Conservation (phyloP, 1,140 invertebrate species). For the Nylanderia fulva region DNA sequence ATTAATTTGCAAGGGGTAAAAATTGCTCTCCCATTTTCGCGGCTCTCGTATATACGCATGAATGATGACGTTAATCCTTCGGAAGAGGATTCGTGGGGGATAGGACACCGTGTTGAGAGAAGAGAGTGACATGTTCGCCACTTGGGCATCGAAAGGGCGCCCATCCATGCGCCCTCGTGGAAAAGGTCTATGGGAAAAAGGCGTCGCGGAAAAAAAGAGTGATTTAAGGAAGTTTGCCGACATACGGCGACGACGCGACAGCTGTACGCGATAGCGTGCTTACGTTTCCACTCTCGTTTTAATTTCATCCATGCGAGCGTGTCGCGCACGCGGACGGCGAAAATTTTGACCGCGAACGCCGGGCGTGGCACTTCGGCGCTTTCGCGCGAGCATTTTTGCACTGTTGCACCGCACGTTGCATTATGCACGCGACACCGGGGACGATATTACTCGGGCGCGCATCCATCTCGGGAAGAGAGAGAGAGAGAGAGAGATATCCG, state of each 20-base stretch:
- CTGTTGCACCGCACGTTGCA: conserved; percentile 55
- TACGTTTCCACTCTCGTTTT: conserved; percentile 60
- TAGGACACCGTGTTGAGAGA: background rate
- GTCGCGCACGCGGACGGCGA: conserved; percentile 1
- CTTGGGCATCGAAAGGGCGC: background rate
- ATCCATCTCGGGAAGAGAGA: conserved; percentile 60
- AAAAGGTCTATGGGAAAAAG: conserved; percentile 36
- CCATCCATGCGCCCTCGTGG: background rate
- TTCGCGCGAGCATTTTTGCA: conserved; percentile 63
- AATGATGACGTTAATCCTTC: background rate
- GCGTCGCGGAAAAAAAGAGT: conserved; percentile 45
- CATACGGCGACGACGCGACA: conserved; percentile 56
- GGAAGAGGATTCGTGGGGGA: background rate
- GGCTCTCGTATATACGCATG: background rate
- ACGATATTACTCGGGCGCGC: conserved; percentile 51
- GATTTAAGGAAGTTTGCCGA: conserved; percentile 61
- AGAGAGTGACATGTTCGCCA: background rate
- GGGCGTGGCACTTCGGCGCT: conserved; percentile 9
- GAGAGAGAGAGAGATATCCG: too few relatives aligned
- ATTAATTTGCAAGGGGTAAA: conserved; percentile 1
- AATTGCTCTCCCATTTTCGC: background rate
- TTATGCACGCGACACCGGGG: conserved; percentile 63
- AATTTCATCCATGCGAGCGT: conserved; percentile 53
- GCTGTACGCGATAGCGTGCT: conserved; percentile 60
- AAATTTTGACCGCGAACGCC: background rate